Evolutionary conservation across 2,888 invertebrate genomes (phyloP).

Genomic region (Dyspetes luteomarginatus): DNA sequence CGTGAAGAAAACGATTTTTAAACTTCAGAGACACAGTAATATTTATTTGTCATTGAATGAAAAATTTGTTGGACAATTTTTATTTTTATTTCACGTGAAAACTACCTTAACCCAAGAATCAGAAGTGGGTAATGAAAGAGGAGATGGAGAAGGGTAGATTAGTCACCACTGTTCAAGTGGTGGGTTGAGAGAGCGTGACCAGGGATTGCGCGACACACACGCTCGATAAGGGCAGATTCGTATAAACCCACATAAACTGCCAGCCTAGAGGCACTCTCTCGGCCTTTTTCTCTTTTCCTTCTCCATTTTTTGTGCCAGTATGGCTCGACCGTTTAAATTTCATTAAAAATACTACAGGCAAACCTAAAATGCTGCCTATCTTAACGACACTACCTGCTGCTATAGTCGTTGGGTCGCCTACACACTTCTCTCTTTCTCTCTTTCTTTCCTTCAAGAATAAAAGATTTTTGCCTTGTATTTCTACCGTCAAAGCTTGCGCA

Average conservation of each 20-base stretch:
- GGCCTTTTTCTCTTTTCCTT: constrained; percentile 28
- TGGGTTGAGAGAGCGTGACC: constrained; percentile 3
- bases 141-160: constrained; percentile 70
- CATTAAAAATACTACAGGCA: constrained; percentile 68
- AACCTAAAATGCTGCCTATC: constrained; percentile 69
- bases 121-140: constrained; percentile 69
- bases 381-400: constrained; percentile 65
- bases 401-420: not conserved
- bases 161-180: constrained; percentile 67
- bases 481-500: constrained; percentile 19
- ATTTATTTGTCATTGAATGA: not conserved
- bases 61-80: not conserved
- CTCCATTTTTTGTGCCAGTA: constrained; percentile 40
- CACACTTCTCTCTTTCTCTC: not conserved
- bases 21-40: no score
- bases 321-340: constrained; percentile 72
- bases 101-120: constrained; percentile 50
- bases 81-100: not conserved
- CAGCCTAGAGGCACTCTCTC: constrained; percentile 19
- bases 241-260: constrained; percentile 40
- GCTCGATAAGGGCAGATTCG: constrained; percentile 63
- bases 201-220: constrained; percentile 55
- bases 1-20: no score
- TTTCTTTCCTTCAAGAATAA: not conserved
- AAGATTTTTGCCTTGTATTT: not conserved